These are phyloP conservation scores for Conomelus anceps DNA, from an alignment of 2,888 invertebrate species.

Conservation along the genomic window DNA sequence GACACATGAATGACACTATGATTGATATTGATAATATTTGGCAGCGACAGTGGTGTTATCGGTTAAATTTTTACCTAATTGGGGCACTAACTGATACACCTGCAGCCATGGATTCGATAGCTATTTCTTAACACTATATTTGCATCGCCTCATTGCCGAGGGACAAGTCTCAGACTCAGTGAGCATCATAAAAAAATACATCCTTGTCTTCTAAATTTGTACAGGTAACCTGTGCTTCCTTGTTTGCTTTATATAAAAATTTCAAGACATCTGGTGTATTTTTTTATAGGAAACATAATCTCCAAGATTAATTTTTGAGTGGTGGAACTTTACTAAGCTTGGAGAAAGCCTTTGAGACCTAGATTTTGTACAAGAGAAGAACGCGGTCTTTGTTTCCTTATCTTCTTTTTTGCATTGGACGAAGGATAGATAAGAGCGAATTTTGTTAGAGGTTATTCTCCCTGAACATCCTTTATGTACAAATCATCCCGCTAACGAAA, in stretches of 20 bases:
- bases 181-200: too few relatives aligned
- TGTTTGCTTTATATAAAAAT: background rate
- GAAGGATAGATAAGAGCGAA: background rate
- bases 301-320: background rate
- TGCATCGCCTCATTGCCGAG: too few relatives aligned
- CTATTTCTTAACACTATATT: too few relatives aligned
- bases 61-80: too few relatives aligned
- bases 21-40: too few relatives aligned
- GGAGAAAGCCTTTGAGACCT: background rate
- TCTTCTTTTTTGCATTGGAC: background rate
- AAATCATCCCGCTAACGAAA: background rate
- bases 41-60: too few relatives aligned
- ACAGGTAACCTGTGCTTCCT: background rate
- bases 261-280: background rate
- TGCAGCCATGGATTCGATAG: too few relatives aligned
- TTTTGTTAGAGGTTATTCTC: background rate
- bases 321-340: background rate
- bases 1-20: too few relatives aligned
- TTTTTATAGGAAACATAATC: background rate
- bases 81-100: too few relatives aligned
- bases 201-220: too few relatives aligned
- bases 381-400: background rate
- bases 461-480: background rate
- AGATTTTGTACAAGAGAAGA: background rate
- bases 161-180: too few relatives aligned